Evolutionary conservation across 2,797 vertebrate species (phyloP).

Genomic region (Netta rufina): DNA sequence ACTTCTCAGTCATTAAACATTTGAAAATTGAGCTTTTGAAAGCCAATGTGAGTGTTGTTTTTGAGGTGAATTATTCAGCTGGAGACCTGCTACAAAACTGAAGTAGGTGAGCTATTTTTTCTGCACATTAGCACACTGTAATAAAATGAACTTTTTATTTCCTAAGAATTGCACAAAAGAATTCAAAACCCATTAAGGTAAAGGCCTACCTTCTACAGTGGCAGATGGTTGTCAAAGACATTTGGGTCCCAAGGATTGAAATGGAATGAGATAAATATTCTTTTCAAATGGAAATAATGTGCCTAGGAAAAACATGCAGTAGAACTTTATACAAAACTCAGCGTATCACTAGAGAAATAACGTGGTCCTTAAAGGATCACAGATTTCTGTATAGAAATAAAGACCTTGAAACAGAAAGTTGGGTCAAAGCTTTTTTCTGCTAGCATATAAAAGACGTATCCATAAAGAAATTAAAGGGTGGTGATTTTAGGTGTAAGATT

Average conservation of each 20-base stretch:
- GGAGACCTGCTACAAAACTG: not conserved
- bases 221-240: not conserved
- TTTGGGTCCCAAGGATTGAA: not conserved
- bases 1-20: not conserved
- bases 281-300: not conserved
- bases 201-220: not conserved
- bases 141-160: not conserved
- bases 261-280: not conserved
- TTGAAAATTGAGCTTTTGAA: not conserved
- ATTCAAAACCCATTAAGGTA: not conserved
- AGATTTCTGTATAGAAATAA: not conserved
- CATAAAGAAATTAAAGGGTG: not conserved
- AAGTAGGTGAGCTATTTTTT: not conserved
- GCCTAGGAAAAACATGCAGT: not conserved
- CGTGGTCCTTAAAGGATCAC: not conserved
- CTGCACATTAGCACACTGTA: not conserved
- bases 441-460: not conserved
- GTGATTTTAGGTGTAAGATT: not conserved
- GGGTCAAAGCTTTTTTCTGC: not conserved
- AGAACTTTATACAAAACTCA: not conserved
- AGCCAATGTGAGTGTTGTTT: not conserved
- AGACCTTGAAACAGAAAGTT: not conserved
- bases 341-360: not conserved
- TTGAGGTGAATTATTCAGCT: not conserved
- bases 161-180: not conserved